A percentile compares a stretch with the other conserved stretches of the same genome.
phyloP scores from a whole-genome alignment of 2,797 vertebrate species.

The Peromyscus aztecus region DNA sequence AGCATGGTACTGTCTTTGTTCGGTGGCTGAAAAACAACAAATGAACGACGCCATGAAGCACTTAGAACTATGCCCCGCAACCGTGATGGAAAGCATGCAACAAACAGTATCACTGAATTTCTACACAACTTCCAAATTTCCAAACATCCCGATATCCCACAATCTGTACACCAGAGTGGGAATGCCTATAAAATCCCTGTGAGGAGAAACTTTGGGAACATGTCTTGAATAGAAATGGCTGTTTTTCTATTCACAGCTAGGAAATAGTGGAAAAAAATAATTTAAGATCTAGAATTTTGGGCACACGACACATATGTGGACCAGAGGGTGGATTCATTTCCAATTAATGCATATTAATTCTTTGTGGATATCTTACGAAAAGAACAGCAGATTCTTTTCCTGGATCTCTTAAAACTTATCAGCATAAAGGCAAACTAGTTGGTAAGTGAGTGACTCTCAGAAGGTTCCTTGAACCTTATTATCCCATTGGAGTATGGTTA shows the following conservation, averaged over 20 bases:
- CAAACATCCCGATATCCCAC: neutral
- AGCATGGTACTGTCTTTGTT: neutral
- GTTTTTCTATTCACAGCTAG: neutral
- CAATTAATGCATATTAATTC: neutral
- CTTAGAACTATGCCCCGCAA: no score
- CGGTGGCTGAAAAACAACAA: neutral
- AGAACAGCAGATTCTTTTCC: neutral
- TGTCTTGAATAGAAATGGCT: neutral
- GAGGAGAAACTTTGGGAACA: neutral
- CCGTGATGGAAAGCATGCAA: neutral
- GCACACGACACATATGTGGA: neutral
- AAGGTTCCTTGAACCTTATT: neutral
- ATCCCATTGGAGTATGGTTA: neutral
- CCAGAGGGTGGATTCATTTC: neutral
- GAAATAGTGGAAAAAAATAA: neutral
- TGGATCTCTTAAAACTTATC: slow-evolving; percentile 16
- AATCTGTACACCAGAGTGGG: neutral
- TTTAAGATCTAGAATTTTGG: neutral
- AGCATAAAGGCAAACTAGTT: neutral
- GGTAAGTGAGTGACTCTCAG: neutral
- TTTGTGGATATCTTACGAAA: slow-evolving; percentile 26
- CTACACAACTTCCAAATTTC: slow-evolving; percentile 38
- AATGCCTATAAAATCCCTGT: neutral
- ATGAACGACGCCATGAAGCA: neutral
- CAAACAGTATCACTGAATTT: neutral